Base-by-base conservation (phyloP, 2,888 invertebrate species). In the Cremastinae sp. region DNA sequence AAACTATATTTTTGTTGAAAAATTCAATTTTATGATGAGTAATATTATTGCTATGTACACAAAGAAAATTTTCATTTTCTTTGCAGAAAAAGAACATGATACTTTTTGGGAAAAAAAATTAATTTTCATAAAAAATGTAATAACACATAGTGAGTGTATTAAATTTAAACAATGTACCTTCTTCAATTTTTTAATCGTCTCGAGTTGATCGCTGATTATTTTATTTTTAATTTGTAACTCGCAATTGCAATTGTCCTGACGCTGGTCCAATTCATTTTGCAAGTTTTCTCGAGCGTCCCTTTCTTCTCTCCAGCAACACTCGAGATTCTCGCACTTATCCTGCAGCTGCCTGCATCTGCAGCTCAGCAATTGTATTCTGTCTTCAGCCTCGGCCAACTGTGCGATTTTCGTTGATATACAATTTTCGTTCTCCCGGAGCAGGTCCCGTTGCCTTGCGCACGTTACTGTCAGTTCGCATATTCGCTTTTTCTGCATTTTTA, bases 161-260 rank as follows among this genome's bases (percentile, higher is more conserved):
- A n/a, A n/a, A n/a, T n/a, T n/a, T n/a, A n/a, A 51, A 28, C 8
- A 16, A 49, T 8, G 54, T 73, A 84, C 84, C 71, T 81, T 80
- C 75, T 83, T 82, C 41, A 82, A 79, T 73, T 78, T 83, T 14
- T 79, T 75, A 12, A 86, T 85, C 18, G 84, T 85, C 45, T 82
- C 84, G 28, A 68, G 74, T 51, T 85, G 85, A 51, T 86, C 85
- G n/a, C 73, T 79, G 28, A 85, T 81, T 38, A 86, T 84, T 65
- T 84, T 84, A 12, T 85, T 84, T 61, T 86, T 85, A 18, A 85
- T 82, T 58, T 81, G 83, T 16, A 84, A 51, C 68, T 80, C 78
- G 69, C 82, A 84, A 51, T 51, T 77, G 69, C 78, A 79, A 59
- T 80, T 82, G 16, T 85, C 84, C 56, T 75, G 82, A 10, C 73